These are phyloP conservation scores for Gandaritis pyraliata DNA, from an alignment of 2,888 invertebrate genomes.

Conservation along the genomic window DNA sequence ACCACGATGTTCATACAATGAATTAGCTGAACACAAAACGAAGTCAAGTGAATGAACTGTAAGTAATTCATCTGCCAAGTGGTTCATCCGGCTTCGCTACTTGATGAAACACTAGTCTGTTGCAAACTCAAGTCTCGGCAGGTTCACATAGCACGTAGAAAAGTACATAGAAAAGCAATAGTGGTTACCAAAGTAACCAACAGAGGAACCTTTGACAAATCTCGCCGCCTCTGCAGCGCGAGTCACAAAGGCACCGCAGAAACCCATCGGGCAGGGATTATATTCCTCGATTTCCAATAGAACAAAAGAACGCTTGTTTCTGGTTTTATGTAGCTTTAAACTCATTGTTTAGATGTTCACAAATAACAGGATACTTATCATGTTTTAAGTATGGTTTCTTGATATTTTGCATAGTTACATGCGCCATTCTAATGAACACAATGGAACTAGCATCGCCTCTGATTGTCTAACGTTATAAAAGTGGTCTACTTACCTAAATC, in stretches of 20 bases:
- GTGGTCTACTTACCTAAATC: too few species aligned
- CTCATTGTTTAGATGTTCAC: too few species aligned
- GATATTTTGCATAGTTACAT: background rate
- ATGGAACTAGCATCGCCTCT: too few species aligned
- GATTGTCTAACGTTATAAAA: too few species aligned
- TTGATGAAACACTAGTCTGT: too few species aligned
- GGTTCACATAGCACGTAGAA: background rate
- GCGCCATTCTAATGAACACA: too few species aligned
- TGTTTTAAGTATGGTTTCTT: background rate
- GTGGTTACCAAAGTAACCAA: conserved; percentile 11
- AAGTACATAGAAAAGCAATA: conserved; percentile 1
- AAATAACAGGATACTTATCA: too few species aligned
- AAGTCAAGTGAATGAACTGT: too few species aligned
- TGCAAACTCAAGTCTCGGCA: conserved; percentile 4
- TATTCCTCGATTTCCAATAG: conserved; percentile 51
- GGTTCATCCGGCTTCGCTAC: background rate
- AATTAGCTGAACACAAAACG: too few species aligned
- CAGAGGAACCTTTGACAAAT: conserved; percentile 21
- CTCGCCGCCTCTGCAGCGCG: conserved; percentile 33
- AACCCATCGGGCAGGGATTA: conserved; percentile 46
- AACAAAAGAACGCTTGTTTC: conserved; percentile 48
- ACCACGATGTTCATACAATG: too few species aligned
- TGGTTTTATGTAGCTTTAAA: too few species aligned
- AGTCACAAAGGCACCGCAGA: conserved; percentile 44
- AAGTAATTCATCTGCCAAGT: too few species aligned